Conservation (phyloP, 2,888 invertebrate genomes). For the Amphipyra tragopoginis region DNA sequence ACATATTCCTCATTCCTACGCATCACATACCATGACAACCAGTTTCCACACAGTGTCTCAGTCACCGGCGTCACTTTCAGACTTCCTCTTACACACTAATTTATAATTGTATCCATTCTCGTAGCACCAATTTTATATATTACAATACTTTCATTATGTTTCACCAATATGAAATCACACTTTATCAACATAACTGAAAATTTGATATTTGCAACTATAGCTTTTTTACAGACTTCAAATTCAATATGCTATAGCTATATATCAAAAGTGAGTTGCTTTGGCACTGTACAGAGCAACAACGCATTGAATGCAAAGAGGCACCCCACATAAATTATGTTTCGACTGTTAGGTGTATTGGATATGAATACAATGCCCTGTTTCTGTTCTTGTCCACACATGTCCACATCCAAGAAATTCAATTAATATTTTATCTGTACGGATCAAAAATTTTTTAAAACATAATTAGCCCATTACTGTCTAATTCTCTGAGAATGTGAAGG, state of each 20-base stretch:
- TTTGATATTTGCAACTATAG: neutral
- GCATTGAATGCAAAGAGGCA: neutral
- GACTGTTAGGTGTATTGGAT: neutral
- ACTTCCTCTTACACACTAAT: no score
- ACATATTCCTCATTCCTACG: no score
- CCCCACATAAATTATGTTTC: neutral
- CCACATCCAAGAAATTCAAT: no score
- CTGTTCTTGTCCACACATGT: neutral
- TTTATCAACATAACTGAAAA: neutral
- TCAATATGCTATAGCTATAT: slow-evolving; percentile 4
- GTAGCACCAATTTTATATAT: neutral
- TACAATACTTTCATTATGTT: neutral
- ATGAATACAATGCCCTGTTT: neutral
- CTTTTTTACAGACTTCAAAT: neutral
- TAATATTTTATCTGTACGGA: no score
- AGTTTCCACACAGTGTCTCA: no score
- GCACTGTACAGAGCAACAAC: slow-evolving; percentile 1
- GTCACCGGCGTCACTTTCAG: no score
- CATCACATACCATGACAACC: no score
- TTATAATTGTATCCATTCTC: no score
- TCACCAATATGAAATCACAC: neutral
- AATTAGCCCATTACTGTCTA: no score
- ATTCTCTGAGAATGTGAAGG: no score
- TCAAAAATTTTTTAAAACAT: no score
- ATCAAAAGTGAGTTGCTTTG: slow-evolving; percentile 7